phyloP scores from a whole-genome alignment of 2,797 vertebrate species.

The Xyrichtys novacula region DNA sequence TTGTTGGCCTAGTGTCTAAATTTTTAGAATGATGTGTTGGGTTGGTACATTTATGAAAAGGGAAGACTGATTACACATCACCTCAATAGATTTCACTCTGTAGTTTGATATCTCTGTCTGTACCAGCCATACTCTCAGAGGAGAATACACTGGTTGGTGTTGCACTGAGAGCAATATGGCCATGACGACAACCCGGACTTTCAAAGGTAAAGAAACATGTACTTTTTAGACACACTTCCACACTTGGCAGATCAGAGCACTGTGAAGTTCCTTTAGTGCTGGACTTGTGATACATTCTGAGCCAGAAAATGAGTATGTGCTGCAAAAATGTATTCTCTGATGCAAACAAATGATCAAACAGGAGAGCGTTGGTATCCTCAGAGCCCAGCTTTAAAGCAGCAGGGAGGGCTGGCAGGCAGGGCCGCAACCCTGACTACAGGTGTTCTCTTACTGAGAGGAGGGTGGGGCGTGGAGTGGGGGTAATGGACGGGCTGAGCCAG shows the following conservation, averaged over 20 bases:
- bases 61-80: background rate
- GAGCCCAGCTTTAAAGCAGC: slow-evolving; percentile 50
- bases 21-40: background rate
- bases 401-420: slow-evolving; percentile 36
- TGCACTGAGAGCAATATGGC: slow-evolving; percentile 8
- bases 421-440: slow-evolving; percentile 60
- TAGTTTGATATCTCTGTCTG: background rate
- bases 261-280: slow-evolving; percentile 27
- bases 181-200: slow-evolving; percentile 35
- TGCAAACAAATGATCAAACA: slow-evolving; percentile 69
- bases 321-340: slow-evolving; percentile 51
- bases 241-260: slow-evolving; percentile 47
- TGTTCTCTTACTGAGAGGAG: slow-evolving; percentile 41
- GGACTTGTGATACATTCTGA: slow-evolving; percentile 45
- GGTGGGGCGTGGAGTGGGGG: background rate
- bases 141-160: slow-evolving; percentile 3
- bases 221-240: slow-evolving; percentile 34
- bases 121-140: background rate
- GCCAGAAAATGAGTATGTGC: slow-evolving; percentile 24
- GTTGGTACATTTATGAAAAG: background rate
- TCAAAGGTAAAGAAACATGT: slow-evolving; percentile 47
- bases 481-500: slow-evolving; percentile 44
- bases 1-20: too few relatives aligned
- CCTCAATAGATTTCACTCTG: background rate
- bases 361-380: slow-evolving; percentile 34